Evolutionary conservation across 2,797 vertebrate genomes (phyloP).

Genomic region (Australoheros facetus): DNA sequence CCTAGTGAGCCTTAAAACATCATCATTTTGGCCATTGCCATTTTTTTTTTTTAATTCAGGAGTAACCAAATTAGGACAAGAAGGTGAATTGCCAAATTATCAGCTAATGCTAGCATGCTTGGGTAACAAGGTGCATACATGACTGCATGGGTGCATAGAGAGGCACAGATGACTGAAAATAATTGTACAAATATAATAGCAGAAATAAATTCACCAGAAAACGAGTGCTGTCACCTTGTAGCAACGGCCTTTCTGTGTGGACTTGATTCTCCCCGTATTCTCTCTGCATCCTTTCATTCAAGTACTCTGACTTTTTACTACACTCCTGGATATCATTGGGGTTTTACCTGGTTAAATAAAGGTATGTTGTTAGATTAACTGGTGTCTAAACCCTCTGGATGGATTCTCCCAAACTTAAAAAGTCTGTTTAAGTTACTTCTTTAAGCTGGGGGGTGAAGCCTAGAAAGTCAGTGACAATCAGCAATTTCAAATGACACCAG

Average conservation of each 20-base stretch:
- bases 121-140: not conserved
- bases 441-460: not conserved
- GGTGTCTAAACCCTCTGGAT: not conserved
- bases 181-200: not conserved
- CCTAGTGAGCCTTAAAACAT: not conserved
- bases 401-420: not conserved
- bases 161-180: not conserved
- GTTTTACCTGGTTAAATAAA: not conserved
- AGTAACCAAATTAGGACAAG: not conserved
- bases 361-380: not conserved
- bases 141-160: not conserved
- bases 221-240: not conserved
- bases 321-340: not conserved
- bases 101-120: not conserved
- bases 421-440: not conserved
- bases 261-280: not conserved
- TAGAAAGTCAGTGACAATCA: conserved; percentile 5
- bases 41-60: not conserved
- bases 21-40: not conserved
- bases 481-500: not conserved
- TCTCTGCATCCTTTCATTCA: not conserved
- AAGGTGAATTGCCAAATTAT: not conserved
- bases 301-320: not conserved
- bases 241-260: not conserved
- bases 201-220: not conserved